Evolutionary conservation across 64 coral and sea anemone genomes (phyloP).

Genomic region (Pachyseris speciosa): DNA sequence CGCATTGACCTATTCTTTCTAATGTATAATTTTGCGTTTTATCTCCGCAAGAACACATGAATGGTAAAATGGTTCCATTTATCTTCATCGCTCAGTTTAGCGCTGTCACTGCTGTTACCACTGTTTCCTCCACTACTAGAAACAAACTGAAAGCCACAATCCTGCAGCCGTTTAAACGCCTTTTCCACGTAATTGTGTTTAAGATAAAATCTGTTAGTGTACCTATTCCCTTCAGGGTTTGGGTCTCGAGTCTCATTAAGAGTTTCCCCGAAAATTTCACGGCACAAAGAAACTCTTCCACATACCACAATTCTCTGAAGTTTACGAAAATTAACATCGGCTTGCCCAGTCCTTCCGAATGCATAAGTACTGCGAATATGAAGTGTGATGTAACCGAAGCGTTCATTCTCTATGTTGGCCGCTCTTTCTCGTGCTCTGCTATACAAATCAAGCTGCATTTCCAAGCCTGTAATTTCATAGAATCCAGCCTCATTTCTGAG

Average conservation of each 20-base stretch:
- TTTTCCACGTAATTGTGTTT: constrained; percentile 88
- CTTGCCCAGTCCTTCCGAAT: constrained; percentile 77
- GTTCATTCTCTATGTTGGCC: constrained; percentile 32
- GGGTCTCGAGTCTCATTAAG: constrained; percentile 89
- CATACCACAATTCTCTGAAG: constrained; percentile 88
- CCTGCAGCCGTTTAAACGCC: constrained; percentile 80
- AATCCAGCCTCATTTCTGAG: constrained; percentile 85
- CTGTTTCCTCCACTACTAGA: constrained; percentile 75
- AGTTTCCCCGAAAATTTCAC: constrained; percentile 82
- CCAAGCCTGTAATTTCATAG: constrained; percentile 73
- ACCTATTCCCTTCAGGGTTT: constrained; percentile 72
- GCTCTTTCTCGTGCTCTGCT: constrained; percentile 4
- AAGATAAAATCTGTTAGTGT: constrained; percentile 94
- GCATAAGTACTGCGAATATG: constrained; percentile 87
- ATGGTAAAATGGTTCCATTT: constrained; percentile 95
- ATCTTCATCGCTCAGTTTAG: constrained; percentile 72
- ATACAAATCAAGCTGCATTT: constrained; percentile 70
- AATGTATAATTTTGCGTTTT: not conserved
- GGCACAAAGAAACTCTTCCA: constrained; percentile 80
- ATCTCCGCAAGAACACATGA: constrained; percentile 76
- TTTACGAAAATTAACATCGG: constrained; percentile 90
- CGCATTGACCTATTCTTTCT: not conserved
- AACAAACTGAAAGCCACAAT: constrained; percentile 72
- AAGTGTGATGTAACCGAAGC: constrained; percentile 82
- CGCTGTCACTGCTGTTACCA: constrained; percentile 8